Evolutionary conservation across 2,113 vertebrate species (phyloP), one percentile per base, ranked within the genome.

Genomic region (Dromiciops gliroides): DNA sequence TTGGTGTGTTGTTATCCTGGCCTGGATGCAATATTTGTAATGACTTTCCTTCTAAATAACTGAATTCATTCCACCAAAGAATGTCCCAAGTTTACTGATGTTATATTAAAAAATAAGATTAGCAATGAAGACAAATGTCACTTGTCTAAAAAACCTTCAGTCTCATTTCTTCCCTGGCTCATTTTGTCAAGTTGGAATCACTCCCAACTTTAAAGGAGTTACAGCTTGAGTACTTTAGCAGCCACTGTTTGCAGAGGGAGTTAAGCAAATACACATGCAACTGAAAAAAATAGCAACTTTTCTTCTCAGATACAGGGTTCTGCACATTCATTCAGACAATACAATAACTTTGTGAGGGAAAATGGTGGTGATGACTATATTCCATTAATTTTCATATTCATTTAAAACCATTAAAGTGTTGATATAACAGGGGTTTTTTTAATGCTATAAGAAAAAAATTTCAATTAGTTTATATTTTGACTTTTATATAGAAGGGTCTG

Each of bases 201-300:
- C 37, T 95, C 26, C 93, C 83, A 92, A 91, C 47, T 97, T 94
- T 96, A 92, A 92, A 95, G 93, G 75, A 95, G 50, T 97, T 96
- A 93, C 91, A 96, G 94, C 89, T 48, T 48, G 1, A 93, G n/a
- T 91, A 95, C 50, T 95, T 98, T 97, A 93, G 94, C 92, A 96
- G 95, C 89, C 97, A 97, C 97, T 97, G 93, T 96, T 96, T 93
- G 93, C 53, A n/a, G 90, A 96, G 48, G n/a, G 49, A 97, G 44
- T 94, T 96, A 96, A 97, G 90, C 90, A 98, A 96, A 96, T 51
- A 93, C 92, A 95, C 89, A 95, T 47, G 51, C 19, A 95, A 91
- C 67, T 90, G 96, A 37, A 93, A 95, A 95, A 93, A 19, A 89
- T 91, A n/a, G n/a, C 67, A 83, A 51, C 50, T 44, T 93, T 94